A percentile compares a stretch with the other conserved stretches of the same genome.
phyloP scores from a whole-genome alignment of 2,113 vertebrate genomes.

The Callopanchax toddi region DNA sequence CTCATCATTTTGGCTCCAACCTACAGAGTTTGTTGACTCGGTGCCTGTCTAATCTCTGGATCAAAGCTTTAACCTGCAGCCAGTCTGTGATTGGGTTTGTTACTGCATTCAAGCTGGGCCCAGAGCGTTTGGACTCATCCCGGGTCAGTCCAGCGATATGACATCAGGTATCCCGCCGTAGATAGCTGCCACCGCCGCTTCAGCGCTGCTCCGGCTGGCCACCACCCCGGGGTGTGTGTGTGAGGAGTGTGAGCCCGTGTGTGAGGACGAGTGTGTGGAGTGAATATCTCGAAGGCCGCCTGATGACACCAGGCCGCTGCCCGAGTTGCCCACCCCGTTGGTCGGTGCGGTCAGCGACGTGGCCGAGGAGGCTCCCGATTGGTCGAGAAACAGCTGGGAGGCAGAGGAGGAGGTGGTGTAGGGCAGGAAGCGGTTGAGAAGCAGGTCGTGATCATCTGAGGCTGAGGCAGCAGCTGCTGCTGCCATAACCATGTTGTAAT shows the following conservation, averaged over 20 bases:
- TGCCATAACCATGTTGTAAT: slow-evolving; percentile 96
- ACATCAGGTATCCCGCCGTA: slow-evolving; percentile 96
- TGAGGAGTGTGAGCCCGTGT: slow-evolving; percentile 76
- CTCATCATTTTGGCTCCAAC: slow-evolving; percentile 13
- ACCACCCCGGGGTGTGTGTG: slow-evolving; percentile 68
- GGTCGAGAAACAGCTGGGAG: slow-evolving; percentile 95
- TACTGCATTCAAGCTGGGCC: slow-evolving; percentile 23
- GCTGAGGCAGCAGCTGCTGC: slow-evolving; percentile 90
- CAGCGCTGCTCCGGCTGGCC: slow-evolving; percentile 78
- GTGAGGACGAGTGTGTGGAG: slow-evolving; percentile 78
- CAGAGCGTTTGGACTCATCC: background rate
- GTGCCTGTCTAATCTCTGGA: slow-evolving; percentile 40
- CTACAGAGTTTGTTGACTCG: slow-evolving; percentile 19
- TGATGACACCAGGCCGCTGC: slow-evolving; percentile 91
- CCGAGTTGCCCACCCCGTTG: slow-evolving; percentile 85
- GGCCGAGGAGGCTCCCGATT: slow-evolving; percentile 84
- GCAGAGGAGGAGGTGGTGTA: slow-evolving; percentile 82
- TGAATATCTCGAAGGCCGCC: slow-evolving; percentile 89
- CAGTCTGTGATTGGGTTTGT: slow-evolving; percentile 19
- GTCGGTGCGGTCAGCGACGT: slow-evolving; percentile 82
- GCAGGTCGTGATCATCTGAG: slow-evolving; percentile 94
- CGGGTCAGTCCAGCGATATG: slow-evolving; percentile 93
- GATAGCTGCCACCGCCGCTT: slow-evolving; percentile 85
- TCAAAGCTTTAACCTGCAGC: slow-evolving; percentile 43
- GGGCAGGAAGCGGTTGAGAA: slow-evolving; percentile 92